phyloP scores from a whole-genome alignment of 2,797 vertebrate genomes.

The Nasua narica region DNA sequence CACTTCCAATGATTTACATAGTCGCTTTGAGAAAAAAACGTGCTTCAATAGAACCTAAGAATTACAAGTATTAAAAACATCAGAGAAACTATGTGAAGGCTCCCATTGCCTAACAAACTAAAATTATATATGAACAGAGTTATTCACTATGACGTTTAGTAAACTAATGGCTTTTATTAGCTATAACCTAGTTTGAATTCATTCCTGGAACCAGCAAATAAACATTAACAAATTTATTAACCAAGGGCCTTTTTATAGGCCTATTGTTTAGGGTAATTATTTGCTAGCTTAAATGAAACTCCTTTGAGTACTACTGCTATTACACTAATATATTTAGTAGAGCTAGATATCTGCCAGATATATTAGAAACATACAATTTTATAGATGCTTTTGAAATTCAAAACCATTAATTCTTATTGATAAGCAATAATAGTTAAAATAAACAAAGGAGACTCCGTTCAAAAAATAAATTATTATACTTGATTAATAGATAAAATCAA shows the following conservation, averaged over 20 bases:
- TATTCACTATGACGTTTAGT: not conserved
- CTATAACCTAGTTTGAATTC: not conserved
- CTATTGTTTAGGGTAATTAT: not conserved
- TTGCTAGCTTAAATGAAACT: constrained; percentile 43
- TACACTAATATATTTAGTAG: not conserved
- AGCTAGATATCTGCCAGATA: not conserved
- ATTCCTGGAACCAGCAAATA: not conserved
- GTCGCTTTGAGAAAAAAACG: not conserved
- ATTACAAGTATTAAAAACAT: not conserved
- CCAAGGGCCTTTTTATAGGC: not conserved
- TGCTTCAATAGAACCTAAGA: not conserved
- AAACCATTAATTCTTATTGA: not conserved
- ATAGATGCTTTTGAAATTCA: constrained; percentile 3
- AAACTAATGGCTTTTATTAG: not conserved
- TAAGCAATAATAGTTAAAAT: not conserved
- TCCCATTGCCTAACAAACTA: not conserved
- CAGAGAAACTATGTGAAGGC: not conserved
- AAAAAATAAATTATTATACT: constrained; percentile 26
- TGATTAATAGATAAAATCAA: constrained; percentile 22
- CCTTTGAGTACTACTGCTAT: not conserved
- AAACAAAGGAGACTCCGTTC: constrained; percentile 9
- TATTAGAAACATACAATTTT: constrained; percentile 12
- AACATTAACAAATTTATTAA: constrained; percentile 24
- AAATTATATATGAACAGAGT: not conserved
- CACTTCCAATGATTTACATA: not conserved